phyloP scores from a whole-genome alignment of 1,140 invertebrate species.

The Orius laevigatus region DNA sequence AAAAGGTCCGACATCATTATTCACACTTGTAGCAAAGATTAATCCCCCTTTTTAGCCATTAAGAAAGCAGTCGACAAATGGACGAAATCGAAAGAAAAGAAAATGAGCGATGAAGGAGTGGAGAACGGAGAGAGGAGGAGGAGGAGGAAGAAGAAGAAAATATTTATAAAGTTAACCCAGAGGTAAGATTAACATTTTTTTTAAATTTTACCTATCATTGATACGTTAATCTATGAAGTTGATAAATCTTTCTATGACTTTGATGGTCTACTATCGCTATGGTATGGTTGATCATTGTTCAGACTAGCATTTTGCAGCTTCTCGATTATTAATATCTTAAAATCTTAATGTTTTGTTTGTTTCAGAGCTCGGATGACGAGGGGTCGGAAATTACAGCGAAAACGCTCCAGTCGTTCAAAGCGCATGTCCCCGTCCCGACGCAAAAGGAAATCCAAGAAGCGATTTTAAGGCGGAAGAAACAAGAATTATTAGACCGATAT shows the following conservation, averaged over 20 bases:
- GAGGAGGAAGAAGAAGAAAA: slow-evolving; percentile 35
- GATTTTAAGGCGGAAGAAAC: slow-evolving; percentile 70
- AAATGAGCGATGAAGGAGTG: slow-evolving; percentile 27
- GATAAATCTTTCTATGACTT: no score
- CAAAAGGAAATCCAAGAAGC: slow-evolving; percentile 83
- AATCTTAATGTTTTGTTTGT: no score
- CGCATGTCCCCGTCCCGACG: slow-evolving; percentile 71
- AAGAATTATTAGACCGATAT: slow-evolving; percentile 37
- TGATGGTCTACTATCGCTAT: no score
- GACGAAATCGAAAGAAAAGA: slow-evolving; percentile 42
- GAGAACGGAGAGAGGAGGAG: slow-evolving; percentile 30
- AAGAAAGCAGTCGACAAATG: slow-evolving; percentile 43
- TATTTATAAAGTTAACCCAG: slow-evolving; percentile 18
- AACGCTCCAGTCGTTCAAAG: slow-evolving; percentile 35
- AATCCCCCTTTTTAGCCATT: slow-evolving; percentile 30
- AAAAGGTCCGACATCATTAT: slow-evolving; percentile 26
- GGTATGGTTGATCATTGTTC: no score
- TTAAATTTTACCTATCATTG: neutral
- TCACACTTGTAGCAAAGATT: neutral
- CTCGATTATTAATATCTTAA: no score
- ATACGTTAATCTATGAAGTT: neutral
- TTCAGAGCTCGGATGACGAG: slow-evolving; percentile 1
- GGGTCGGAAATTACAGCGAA: slow-evolving; percentile 20
- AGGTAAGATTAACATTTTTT: neutral
- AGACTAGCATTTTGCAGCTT: no score